Base-by-base conservation (phyloP, 2,888 invertebrate genomes). In the Platycheirus rosarum region DNA sequence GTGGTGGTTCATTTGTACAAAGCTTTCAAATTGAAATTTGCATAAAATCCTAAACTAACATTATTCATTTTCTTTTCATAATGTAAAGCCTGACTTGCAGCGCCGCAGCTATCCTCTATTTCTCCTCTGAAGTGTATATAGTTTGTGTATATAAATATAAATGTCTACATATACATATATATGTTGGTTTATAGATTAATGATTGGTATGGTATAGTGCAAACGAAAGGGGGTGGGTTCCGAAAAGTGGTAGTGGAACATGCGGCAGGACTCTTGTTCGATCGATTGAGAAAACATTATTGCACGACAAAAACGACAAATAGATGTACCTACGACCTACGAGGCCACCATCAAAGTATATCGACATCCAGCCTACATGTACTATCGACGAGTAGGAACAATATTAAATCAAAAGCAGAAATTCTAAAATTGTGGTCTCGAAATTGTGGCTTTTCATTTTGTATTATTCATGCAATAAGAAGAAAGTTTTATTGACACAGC, bases 1-100 rank as follows among this genome's bases (percentile, higher is more conserved):
- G 49, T 20, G 60, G 26, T 65, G 68, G 63, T 49, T 79, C 75
- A 79, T 79, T 79, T 74, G 79, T 74, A 68, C 62, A 79, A 68
- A 69, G 66, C 70, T 76, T 75, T 76, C 80, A 76, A 80, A 80
- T 71, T 75, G 75, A 70, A 80, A 76, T 80, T 80, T 80, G 80
- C 80, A 80, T 80, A 80, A 80, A 80, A 80, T 75, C 70, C 80
- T 76, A 75, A 80, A 66, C 80, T 76, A 75, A 80, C 80, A 80
- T 80, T 76, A 80, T 80, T 80, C 76, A 80, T 80, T 80, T 80
- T 80, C 76, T 76, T 80, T 76, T 80, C 76, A 75, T 80, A 76
- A 76, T 80, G 76, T 80, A 75, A 80, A 80, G 76, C 75, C 65
- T 35, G 65, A 18, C 53, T 73, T 70, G 75, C 76, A 66, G 71